Evolutionary conservation across 2,888 invertebrate species (phyloP), one percentile per base, ranked within the genome.

Genomic region (Pheosia tremula): DNA sequence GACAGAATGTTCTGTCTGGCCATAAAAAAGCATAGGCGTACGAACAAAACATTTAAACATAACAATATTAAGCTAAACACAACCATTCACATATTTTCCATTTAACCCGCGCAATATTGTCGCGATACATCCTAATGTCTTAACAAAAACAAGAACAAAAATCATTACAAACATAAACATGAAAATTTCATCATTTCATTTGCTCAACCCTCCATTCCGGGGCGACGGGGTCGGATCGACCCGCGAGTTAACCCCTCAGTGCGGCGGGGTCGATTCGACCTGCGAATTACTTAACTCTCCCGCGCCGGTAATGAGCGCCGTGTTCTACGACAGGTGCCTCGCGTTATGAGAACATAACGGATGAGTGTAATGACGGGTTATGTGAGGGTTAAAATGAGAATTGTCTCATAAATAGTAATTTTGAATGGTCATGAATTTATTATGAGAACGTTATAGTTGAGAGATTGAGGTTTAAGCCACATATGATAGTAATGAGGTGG

Each of bases 201-300:
- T 57, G 63, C 47, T 49, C 68, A 68, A 68, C 72, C 69, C 64
- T 59, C 41, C 37, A n/a, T 47, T 62, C 69, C 68, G 8, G 52
- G 4, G 52, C 36, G 52, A 9, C 52, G 66, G 74, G 74, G 73
- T 73, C 67, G 68, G 63, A 69, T 71, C 69, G 67, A 67, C 68
- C 69, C 24, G 43, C 39, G 55, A 82, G 77, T 79, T 76, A 83
- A 80, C 83, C 83, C 81, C 73, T 64, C 36, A n/a, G 71, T 75
- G 72, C 64, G 67, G 64, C 68, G 67, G 66, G 72, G 68, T 68
- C 67, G 71, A 67, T 67, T 66, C 64, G 69, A 69, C 64, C 66
- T 62, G 65, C 60, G 69, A 68, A 37, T 53, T 37, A 37, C 37
- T 53, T 37, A 53, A 53, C 53, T 37, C 53, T 53, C 50, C 13